These are phyloP conservation scores for Apamea epomidion DNA, from an alignment of 2,888 invertebrate genomes.

Conservation along the genomic window DNA sequence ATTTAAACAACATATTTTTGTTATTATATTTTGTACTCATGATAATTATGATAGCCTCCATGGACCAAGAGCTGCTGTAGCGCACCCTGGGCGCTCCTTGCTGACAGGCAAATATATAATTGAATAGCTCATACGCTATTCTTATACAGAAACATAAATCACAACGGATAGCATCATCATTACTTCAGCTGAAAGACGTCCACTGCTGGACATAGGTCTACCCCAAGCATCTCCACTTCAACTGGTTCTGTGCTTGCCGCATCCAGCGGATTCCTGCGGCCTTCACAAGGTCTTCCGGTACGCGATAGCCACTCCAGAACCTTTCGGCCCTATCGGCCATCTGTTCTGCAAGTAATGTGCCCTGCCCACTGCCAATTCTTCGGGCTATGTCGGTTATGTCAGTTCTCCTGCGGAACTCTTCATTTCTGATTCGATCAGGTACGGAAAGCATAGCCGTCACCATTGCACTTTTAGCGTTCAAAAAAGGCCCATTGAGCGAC, in stretches of 20 bases:
- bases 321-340: neutral
- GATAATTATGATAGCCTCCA: neutral
- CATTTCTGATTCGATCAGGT: neutral
- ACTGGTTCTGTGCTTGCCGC: neutral
- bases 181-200: neutral
- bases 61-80: neutral
- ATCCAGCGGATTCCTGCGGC: neutral
- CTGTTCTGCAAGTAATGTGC: neutral
- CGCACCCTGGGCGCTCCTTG: neutral
- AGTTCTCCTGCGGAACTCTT: too few species aligned
- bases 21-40: neutral
- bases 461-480: neutral
- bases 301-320: neutral
- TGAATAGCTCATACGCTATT: neutral
- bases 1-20: neutral
- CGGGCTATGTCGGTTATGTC: neutral
- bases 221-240: neutral
- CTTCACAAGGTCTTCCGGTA: neutral
- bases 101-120: neutral
- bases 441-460: neutral
- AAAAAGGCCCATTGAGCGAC: neutral
- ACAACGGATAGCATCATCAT: neutral
- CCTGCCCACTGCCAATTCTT: neutral
- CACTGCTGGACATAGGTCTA: too few species aligned
- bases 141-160: neutral